A percentile compares a stretch with the other conserved stretches of the same genome.
These are phyloP conservation scores for Cyclargus thomasi DNA, from an alignment of 1,140 invertebrate species.

Conservation along the genomic window DNA sequence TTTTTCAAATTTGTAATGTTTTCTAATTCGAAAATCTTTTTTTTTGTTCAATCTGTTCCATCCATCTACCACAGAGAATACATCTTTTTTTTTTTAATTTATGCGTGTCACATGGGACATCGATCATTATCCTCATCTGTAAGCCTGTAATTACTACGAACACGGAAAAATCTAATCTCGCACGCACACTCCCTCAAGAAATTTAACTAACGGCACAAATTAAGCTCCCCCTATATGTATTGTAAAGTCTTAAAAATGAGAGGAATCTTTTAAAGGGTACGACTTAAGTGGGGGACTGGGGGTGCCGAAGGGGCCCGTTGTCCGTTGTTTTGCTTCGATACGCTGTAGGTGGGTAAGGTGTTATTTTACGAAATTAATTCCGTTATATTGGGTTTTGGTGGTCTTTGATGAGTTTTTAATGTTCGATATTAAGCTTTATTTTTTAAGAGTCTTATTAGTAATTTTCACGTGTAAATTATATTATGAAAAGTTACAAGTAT, in stretches of 20 bases:
- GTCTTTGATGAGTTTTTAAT: constrained; percentile 10
- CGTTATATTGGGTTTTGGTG: constrained; percentile 30
- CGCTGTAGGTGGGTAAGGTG: constrained; percentile 62
- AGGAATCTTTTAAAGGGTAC: constrained; percentile 73
- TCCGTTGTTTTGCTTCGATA: constrained; percentile 67
- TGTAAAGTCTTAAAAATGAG: constrained; percentile 74
- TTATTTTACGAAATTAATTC: constrained; percentile 54
- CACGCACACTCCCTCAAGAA: constrained; percentile 44
- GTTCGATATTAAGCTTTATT: not conserved
- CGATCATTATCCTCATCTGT: constrained; percentile 23
- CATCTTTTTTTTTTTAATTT: not conserved
- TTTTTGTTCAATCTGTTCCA: not conserved
- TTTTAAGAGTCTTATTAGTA: not conserved
- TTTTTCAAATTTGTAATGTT: no score
- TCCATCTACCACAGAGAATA: not conserved
- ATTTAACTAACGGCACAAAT: constrained; percentile 44
- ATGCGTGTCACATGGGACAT: not conserved
- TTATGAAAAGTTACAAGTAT: no score
- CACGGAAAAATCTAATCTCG: constrained; percentile 69
- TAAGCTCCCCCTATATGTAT: constrained; percentile 59
- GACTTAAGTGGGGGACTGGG: constrained; percentile 60
- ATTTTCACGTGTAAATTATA: not conserved
- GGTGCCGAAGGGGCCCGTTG: constrained; percentile 56
- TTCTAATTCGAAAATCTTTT: not conserved
- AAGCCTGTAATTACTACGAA: constrained; percentile 53